These are phyloP conservation scores for Solenopsis fugax DNA, from an alignment of 1,140 invertebrate genomes.

Conservation along the genomic window DNA sequence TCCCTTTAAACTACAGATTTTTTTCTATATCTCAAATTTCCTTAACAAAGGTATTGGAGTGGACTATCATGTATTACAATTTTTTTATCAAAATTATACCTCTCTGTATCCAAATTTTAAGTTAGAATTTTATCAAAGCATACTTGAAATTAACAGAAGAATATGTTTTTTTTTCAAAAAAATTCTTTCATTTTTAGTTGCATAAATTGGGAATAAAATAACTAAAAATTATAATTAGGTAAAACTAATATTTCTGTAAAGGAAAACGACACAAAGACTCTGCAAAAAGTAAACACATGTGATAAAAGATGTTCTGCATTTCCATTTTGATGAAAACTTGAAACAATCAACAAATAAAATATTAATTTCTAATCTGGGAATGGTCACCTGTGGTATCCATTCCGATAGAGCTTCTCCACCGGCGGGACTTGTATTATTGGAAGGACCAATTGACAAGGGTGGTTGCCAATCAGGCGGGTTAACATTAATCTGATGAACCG, in stretches of 20 bases:
- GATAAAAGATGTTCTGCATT: background rate
- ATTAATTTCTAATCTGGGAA: constrained; percentile 10
- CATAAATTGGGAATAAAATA: background rate
- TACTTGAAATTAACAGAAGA: background rate
- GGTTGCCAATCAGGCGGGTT: constrained; percentile 83
- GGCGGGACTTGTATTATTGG: constrained; percentile 79
- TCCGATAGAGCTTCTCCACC: constrained; percentile 78
- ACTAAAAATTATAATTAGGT: background rate
- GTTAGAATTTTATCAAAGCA: background rate
- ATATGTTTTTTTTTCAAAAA: background rate
- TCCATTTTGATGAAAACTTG: background rate
- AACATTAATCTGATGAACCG: constrained; percentile 84
- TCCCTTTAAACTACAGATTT: background rate
- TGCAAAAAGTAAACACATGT: background rate
- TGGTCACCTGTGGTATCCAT: constrained; percentile 81
- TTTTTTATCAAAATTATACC: background rate
- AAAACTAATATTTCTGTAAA: background rate
- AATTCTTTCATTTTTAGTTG: background rate
- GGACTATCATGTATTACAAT: background rate
- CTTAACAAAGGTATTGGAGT: background rate
- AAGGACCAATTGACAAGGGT: constrained; percentile 78
- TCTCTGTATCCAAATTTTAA: background rate
- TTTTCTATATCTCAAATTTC: background rate
- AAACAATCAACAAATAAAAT: background rate
- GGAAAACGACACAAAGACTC: background rate